Evolutionary conservation across 2,797 vertebrate genomes (phyloP), one percentile per base, ranked within the genome.

Genomic region (Macroramphosus scolopax): DNA sequence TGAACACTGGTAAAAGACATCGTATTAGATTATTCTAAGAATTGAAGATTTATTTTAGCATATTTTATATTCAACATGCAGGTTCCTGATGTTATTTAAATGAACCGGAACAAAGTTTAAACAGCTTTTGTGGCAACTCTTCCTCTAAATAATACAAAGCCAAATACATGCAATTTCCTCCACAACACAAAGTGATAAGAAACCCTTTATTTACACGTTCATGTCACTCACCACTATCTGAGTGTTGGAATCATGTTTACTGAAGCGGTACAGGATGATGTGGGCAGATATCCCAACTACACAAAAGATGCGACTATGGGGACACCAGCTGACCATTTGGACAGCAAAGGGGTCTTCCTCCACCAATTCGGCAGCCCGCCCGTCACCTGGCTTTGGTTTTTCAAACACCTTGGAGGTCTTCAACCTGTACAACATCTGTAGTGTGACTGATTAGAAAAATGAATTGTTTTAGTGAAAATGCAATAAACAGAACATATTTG

Each of bases 391-490:
- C 80, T 96, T 97, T 53, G 91, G 91, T 78, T 98, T 98, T 81
- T 98, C 95, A 77, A 99, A 98, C 36, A 93, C 94, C 77, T 99
- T 99, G 67, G 94, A 96, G 1, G 94, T 98, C 87, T 98, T 98
- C 75, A 98, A 77, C 79, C 96, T 98, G 85, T 98, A 99, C 58
- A 99, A 82, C 94, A 99, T 96, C 90, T 98, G 95, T n/a, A 98
- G 87, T 48, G 94, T 97, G 84, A 96, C 97, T 99, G 38, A 25
- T 51, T 1, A 17, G 20, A 73, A 10, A 51, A 8, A 50, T 10
- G 1, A 11, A 43, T 30, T 0, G 12, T 30, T 38, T n/a, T n/a
- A n/a, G n/a, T n/a, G n/a, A n/a, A n/a, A n/a, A n/a, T n/a, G n/a
- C n/a, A n/a, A n/a, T n/a, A n/a, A n/a, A n/a, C n/a, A n/a, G n/a